Base-by-base conservation (phyloP, 1,140 invertebrate species). In the Neotoxoptera formosana region DNA sequence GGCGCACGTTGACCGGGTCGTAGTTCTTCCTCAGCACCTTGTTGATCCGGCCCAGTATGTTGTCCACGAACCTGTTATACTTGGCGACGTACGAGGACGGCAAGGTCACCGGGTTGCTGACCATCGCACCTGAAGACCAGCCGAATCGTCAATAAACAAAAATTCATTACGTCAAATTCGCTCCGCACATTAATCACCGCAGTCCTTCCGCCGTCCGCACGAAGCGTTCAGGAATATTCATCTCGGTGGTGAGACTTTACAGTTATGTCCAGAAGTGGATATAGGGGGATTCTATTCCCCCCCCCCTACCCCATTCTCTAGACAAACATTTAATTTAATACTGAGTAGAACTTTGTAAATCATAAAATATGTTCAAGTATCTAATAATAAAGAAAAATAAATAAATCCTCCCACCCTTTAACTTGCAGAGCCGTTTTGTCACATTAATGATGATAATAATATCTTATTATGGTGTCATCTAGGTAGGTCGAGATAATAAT, bases 21-120 rank as follows among this genome's bases (percentile, higher is more conserved):
- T 98, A 98, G 86, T 97, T 97, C 86, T 96, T 96, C 23, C 96
- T 96, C 87, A 98, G 95, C 30, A 94, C 97, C 94, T 96, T 96
- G 95, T 98, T 98, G 95, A 98, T 97, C 94, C 97, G 96, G 48
- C 96, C 96, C 84, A 98, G 96, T 94, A 98, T 97, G 94, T 96
- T 97, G 95, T 98, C 97, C 60, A 98, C 97, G 95, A 97, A 98
- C 94, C 96, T 96, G 95, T 98, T 98, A 95, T 98, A 97, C 95
- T 97, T 97, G 47, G 96, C 95, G 48, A 97, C 97, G 95, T 97
- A 97, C 51, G 97, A 96, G 2, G 97, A 96, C 7, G 97, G 96
- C 36, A 97, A 95, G 30, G 93, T 95, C 94, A 83, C 94, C 96
- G 94, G 94, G 41, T 95, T 94, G 1, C 94, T 90, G 0, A 95